These are phyloP conservation scores for Caerostris extrusa DNA, from an alignment of 1,140 invertebrate species.

Conservation along the genomic window DNA sequence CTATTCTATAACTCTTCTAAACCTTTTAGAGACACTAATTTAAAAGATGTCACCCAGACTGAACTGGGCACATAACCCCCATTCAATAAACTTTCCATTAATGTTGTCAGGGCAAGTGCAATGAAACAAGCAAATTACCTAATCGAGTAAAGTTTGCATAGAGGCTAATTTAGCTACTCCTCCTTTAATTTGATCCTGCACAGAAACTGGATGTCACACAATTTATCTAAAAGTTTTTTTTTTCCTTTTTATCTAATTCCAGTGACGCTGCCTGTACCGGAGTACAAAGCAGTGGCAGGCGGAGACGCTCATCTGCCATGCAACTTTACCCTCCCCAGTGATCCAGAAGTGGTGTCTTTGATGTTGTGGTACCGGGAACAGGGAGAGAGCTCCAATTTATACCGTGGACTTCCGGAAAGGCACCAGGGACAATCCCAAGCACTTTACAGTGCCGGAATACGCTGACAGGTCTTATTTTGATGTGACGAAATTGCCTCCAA, in stretches of 20 bases:
- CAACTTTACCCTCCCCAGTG: constrained; percentile 88
- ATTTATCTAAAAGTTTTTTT: constrained; percentile 4
- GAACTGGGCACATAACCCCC: no score
- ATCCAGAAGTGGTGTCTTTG: constrained; percentile 87
- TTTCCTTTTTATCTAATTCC: constrained; percentile 28
- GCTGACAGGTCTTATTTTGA: constrained; percentile 78
- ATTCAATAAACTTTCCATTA: no score
- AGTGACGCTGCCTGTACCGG: constrained; percentile 43
- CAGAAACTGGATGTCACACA: not conserved
- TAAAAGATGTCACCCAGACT: no score
- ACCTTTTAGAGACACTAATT: no score
- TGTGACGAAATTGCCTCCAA: constrained; percentile 83
- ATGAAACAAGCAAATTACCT: not conserved
- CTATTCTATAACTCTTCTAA: no score
- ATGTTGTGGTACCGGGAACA: constrained; percentile 92
- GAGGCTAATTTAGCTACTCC: not conserved
- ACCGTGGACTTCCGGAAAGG: constrained; percentile 79
- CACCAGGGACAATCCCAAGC: constrained; percentile 75
- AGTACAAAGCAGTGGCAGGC: constrained; percentile 86
- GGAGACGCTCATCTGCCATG: constrained; percentile 90
- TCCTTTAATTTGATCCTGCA: constrained; percentile 27
- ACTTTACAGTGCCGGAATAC: constrained; percentile 76
- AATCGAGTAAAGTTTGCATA: not conserved
- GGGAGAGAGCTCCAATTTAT: constrained; percentile 78
- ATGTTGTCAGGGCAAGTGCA: no score